Base-by-base conservation (phyloP, 2,797 vertebrate genomes). In the Prunella strophiata region DNA sequence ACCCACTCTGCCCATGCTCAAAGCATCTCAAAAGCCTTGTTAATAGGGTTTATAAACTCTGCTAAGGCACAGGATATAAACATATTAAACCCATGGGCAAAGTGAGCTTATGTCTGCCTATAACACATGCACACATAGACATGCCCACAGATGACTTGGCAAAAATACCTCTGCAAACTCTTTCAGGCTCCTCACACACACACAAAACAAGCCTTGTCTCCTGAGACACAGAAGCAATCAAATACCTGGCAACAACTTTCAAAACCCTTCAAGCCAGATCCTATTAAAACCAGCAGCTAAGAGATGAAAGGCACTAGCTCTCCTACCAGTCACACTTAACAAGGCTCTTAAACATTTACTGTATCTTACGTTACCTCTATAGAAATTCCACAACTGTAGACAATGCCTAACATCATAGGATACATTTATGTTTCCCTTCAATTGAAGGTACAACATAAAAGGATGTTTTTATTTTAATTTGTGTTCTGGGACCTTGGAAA, bases 241-340 rank as follows among this genome's bases (percentile, higher is more conserved):
- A 93, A 83, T 61, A 91, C 40, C 85, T 96, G 92, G 76, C 85
- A 96, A 72, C 89, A 88, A 78, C 45, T 86, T 94, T 57, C 79
- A 86, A 92, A 90, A 81, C 83, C 43, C 88, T 97, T 78, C 66
- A 84, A 95, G 89, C 70, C 76, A 89, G 54, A 92, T 89, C 59
- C 89, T 73, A 81, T 81, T 92, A 96, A 96, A 96, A 75, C 54
- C 73, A 88, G 48, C 82, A 93, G 54, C 42, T 48, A 61, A 73
- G 51, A 93, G 87, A 96, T 92, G 72, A 95, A 96, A 96, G 85
- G 62, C 76, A 80, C 20, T 40, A 88, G 58, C 87, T 91, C 0
- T 93, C 70, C 82, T 92, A 92, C 94, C 70, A 80, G 82, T 81
- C 89, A 86, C 76, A 62, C 58, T 91, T 85, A 88, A 85, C 30